Evolutionary conservation across 2,888 invertebrate species (phyloP).

Genomic region (Buathra laborator): DNA sequence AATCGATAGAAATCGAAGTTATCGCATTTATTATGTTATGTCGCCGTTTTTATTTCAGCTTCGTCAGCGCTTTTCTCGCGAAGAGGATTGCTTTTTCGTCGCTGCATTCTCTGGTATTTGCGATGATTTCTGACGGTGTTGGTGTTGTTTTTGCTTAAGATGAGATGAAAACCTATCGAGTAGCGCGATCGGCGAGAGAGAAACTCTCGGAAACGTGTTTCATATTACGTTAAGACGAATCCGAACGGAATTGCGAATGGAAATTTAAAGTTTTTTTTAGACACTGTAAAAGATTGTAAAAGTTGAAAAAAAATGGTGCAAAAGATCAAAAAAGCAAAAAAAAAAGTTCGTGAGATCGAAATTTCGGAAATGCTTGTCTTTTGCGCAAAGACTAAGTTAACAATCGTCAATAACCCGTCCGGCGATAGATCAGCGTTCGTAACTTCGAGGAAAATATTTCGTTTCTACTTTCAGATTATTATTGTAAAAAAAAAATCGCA

Average conservation of each 20-base stretch:
- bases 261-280: too few species aligned
- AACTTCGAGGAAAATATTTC: background rate
- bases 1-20: too few species aligned
- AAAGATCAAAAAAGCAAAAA: background rate
- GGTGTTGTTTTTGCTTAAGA: constrained; percentile 35
- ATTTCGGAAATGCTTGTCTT: constrained; percentile 1
- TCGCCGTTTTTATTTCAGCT: constrained; percentile 43
- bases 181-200: background rate
- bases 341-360: background rate
- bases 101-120: constrained; percentile 91
- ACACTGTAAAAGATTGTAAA: background rate
- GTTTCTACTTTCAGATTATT: background rate
- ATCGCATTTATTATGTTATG: background rate
- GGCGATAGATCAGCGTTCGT: background rate
- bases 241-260: too few species aligned
- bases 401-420: background rate
- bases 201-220: too few species aligned
- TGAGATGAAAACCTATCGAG: too few species aligned
- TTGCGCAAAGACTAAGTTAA: background rate
- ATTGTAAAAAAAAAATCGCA: background rate
- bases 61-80: constrained; percentile 21
- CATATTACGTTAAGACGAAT: too few species aligned
- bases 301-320: background rate
- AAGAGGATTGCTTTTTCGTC: background rate
- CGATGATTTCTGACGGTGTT: constrained; percentile 86